These are phyloP conservation scores for Neolamprologus fasciatus DNA, from an alignment of 2,113 vertebrate species.

Conservation along the genomic window DNA sequence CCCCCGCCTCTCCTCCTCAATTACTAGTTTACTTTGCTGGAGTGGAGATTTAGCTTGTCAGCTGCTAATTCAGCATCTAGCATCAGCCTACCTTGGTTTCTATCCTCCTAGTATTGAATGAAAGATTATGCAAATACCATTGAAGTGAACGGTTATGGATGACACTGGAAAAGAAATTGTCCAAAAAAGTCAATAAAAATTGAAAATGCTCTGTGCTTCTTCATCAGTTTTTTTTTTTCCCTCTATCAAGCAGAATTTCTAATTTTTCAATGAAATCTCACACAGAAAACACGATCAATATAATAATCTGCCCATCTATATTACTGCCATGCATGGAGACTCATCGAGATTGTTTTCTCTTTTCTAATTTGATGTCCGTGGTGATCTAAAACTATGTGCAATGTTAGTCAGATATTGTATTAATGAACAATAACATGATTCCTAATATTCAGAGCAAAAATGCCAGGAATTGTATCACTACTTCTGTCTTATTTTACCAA, in stretches of 20 bases:
- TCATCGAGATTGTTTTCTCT: background rate
- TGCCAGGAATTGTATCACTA: background rate
- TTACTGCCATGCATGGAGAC: background rate
- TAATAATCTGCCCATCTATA: background rate
- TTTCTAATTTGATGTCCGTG: background rate
- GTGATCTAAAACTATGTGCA: background rate
- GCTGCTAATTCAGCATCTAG: conserved; percentile 21
- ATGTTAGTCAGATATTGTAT: background rate
- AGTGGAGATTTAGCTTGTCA: conserved; percentile 19
- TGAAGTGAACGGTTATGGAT: conserved; percentile 83
- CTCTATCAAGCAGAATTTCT: background rate
- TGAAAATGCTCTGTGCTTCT: conserved; percentile 45
- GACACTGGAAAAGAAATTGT: conserved; percentile 97
- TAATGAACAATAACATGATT: background rate
- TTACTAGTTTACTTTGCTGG: background rate
- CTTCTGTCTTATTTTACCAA: background rate
- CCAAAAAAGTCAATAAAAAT: conserved; percentile 87
- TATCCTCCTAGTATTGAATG: conserved; percentile 60
- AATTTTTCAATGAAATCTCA: background rate
- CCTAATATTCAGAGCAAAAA: background rate
- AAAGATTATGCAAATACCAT: conserved; percentile 90
- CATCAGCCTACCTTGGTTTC: conserved; percentile 49
- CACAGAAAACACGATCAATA: background rate
- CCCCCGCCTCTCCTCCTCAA: background rate
- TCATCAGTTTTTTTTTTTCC: background rate